Conservation (phyloP, 2,113 vertebrate species). For the Rhynchopsitta pachyrhyncha region DNA sequence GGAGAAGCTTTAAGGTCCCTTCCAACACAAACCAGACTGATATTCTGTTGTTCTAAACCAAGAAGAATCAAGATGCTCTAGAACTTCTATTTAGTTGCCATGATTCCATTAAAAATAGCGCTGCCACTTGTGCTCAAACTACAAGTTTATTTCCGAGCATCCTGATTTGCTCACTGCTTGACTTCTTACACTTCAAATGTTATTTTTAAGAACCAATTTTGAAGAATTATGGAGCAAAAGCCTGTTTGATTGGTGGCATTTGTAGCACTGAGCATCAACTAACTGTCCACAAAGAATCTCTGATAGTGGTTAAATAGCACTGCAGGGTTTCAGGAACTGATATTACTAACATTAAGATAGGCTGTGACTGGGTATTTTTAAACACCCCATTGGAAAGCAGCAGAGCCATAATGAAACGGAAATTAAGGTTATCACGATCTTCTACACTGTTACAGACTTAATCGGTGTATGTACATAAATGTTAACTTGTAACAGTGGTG, state of each 20-base stretch:
- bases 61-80: neutral
- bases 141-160: neutral
- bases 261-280: neutral
- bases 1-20: neutral
- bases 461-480: slow-evolving; percentile 29
- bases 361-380: neutral
- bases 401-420: slow-evolving; percentile 2
- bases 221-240: neutral
- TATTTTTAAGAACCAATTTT: neutral
- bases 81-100: neutral
- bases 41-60: neutral
- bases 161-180: neutral
- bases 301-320: neutral
- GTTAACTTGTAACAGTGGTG: neutral
- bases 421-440: neutral
- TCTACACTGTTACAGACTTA: neutral
- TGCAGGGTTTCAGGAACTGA: neutral
- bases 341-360: neutral
- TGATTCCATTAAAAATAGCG: neutral
- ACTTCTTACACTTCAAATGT: neutral
- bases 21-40: neutral
- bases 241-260: neutral
- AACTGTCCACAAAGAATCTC: neutral
- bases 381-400: neutral
- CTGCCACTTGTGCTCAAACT: neutral